These are phyloP conservation scores for Acanthisitta chloris DNA, from an alignment of 2,113 vertebrate genomes.

Conservation along the genomic window DNA sequence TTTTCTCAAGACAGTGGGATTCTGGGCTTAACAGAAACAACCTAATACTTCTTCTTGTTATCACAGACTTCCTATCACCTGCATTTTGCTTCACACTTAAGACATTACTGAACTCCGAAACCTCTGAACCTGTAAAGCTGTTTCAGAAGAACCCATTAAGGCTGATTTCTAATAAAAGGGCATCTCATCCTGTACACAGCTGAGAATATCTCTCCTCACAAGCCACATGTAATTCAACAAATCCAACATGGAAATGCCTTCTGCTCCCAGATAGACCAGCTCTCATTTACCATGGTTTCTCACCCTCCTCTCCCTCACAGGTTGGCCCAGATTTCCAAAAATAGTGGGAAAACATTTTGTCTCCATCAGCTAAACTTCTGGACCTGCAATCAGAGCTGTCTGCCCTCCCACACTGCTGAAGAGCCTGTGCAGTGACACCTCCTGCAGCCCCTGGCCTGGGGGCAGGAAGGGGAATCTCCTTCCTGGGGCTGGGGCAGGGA, in stretches of 20 bases:
- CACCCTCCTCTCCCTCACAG: neutral
- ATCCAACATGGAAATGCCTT: neutral
- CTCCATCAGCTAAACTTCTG: neutral
- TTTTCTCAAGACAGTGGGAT: neutral
- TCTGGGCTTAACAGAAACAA: neutral
- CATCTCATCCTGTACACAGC: neutral
- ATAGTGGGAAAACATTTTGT: neutral
- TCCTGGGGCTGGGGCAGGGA: neutral
- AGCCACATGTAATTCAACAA: neutral
- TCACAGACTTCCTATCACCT: neutral
- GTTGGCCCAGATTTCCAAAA: neutral
- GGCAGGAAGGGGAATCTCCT: neutral
- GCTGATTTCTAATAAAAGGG: neutral
- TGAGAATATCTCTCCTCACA: neutral
- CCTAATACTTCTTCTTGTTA: neutral
- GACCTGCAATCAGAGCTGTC: neutral
- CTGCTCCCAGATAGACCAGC: neutral
- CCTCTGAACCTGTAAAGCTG: neutral
- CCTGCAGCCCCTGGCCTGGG: rapidly evolving
- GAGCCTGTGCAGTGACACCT: neutral
- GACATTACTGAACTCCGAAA: neutral
- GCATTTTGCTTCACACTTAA: neutral
- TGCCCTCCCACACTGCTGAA: neutral
- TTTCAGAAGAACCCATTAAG: neutral
- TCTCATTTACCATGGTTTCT: neutral